Evolutionary conservation across 2,888 invertebrate genomes (phyloP).

Genomic region (Philaethria dido): DNA sequence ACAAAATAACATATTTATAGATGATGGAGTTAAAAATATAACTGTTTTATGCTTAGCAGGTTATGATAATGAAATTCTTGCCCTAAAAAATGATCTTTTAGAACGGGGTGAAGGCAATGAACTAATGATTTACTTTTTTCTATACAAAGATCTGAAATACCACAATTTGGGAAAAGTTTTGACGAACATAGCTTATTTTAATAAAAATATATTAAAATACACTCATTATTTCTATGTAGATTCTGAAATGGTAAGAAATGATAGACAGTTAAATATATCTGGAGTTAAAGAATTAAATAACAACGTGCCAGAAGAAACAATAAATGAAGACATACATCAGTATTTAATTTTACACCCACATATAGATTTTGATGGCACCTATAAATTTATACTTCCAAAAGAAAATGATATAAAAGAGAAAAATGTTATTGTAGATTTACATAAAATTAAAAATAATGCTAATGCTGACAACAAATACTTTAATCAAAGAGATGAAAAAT

Average conservation of each 20-base stretch:
- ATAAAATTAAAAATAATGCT: slow-evolving; percentile 1
- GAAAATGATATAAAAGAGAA: slow-evolving; percentile 18
- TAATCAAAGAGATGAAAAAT: background rate
- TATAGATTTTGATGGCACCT: background rate
- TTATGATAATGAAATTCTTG: slow-evolving; percentile 33
- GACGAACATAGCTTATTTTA: slow-evolving; percentile 22
- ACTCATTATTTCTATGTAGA: slow-evolving; percentile 32
- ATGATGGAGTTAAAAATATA: background rate
- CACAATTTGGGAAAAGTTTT: slow-evolving; percentile 26
- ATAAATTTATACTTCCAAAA: slow-evolving; percentile 28
- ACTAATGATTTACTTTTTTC: slow-evolving; percentile 34
- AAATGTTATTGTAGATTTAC: slow-evolving; percentile 22
- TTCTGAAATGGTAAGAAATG: slow-evolving; percentile 7
- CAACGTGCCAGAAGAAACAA: background rate
- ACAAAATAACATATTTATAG: background rate
- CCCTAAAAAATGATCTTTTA: slow-evolving; percentile 29
- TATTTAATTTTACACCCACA: background rate
- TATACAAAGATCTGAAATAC: slow-evolving; percentile 19
- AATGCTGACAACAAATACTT: background rate
- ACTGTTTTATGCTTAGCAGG: slow-evolving; percentile 31
- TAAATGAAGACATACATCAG: background rate
- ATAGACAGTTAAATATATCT: slow-evolving; percentile 1
- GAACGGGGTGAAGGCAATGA: slow-evolving; percentile 27
- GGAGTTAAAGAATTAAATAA: background rate
- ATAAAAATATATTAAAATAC: slow-evolving; percentile 24